Evolutionary conservation across 2,797 vertebrate species (phyloP).

Genomic region (Typhlichthys eigenmanni): DNA sequence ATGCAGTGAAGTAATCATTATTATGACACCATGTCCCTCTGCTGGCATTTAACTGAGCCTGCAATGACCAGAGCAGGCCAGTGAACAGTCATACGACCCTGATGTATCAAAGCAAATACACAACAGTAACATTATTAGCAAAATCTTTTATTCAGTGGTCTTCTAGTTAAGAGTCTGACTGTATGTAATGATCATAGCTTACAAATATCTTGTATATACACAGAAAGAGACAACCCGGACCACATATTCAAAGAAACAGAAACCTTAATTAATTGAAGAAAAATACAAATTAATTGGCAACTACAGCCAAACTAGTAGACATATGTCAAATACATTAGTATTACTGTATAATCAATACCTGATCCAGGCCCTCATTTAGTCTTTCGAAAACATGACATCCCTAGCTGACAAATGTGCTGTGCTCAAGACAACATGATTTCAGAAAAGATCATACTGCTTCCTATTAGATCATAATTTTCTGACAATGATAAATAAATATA

Average conservation of each 20-base stretch:
- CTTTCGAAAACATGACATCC: conserved; percentile 20
- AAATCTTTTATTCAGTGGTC: conserved; percentile 73
- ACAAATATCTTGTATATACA: conserved; percentile 63
- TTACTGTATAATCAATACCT: conserved; percentile 8
- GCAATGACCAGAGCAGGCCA: conserved; percentile 30
- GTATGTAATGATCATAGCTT: conserved; percentile 54
- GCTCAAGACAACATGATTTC: conserved; percentile 33
- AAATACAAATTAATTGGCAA: conserved; percentile 38
- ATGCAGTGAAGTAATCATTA: not conserved
- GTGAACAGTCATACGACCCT: too few species aligned
- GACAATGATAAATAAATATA: conserved; percentile 30
- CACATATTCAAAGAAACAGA: conserved; percentile 47
- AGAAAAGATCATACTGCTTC: conserved; percentile 2
- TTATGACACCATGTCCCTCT: conserved; percentile 54
- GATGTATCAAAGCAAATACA: not conserved
- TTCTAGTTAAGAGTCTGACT: conserved; percentile 54
- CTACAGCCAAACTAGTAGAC: conserved; percentile 32
- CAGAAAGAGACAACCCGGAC: conserved; percentile 40
- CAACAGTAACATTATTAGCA: conserved; percentile 42
- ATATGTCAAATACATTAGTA: conserved; percentile 8
- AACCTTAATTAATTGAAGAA: conserved; percentile 22
- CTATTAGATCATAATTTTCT: conserved; percentile 34
- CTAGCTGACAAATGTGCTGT: conserved; percentile 29
- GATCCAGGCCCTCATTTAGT: conserved; percentile 15
- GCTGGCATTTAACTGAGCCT: conserved; percentile 43